Conservation (phyloP, 1,140 invertebrate species). For the Paralvinella palmiformis region DNA sequence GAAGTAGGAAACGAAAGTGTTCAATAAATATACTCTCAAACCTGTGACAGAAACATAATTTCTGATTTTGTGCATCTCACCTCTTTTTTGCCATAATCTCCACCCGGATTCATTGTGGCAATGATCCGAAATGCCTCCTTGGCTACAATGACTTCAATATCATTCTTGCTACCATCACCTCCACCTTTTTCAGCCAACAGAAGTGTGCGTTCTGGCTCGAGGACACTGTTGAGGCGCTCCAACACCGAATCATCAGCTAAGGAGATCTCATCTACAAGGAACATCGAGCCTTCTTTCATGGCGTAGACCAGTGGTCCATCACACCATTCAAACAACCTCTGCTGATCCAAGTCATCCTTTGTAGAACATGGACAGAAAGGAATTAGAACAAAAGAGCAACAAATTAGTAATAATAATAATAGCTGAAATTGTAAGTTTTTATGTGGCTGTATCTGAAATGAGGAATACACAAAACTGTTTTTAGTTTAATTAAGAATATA, state of each 20-base stretch:
- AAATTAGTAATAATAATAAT: background rate
- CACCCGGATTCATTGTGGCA: conserved; percentile 99
- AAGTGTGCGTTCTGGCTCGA: conserved; percentile 88
- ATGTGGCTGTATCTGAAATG: no score
- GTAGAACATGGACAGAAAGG: no score
- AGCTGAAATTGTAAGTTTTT: no score
- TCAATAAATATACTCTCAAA: no score
- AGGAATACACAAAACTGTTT: no score
- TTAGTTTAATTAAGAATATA: no score
- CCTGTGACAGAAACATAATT: no score
- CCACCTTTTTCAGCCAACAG: conserved; percentile 77
- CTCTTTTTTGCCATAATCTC: conserved; percentile 99
- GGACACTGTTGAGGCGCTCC: conserved; percentile 91
- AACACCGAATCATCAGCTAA: conserved; percentile 97
- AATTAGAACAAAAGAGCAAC: no score
- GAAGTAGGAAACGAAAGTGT: no score
- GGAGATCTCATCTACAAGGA: conserved; percentile 98
- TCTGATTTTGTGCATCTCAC: no score
- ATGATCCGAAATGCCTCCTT: conserved; percentile 79
- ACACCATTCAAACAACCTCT: conserved; percentile 90
- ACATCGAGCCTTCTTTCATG: conserved; percentile 80
- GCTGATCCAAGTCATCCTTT: conserved; percentile 2
- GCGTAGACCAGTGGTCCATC: conserved; percentile 91
- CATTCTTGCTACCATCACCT: conserved; percentile 22
- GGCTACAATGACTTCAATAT: conserved; percentile 56